Base-by-base conservation (phyloP, 2,113 vertebrate genomes). In the Crotophaga sulcirostris region DNA sequence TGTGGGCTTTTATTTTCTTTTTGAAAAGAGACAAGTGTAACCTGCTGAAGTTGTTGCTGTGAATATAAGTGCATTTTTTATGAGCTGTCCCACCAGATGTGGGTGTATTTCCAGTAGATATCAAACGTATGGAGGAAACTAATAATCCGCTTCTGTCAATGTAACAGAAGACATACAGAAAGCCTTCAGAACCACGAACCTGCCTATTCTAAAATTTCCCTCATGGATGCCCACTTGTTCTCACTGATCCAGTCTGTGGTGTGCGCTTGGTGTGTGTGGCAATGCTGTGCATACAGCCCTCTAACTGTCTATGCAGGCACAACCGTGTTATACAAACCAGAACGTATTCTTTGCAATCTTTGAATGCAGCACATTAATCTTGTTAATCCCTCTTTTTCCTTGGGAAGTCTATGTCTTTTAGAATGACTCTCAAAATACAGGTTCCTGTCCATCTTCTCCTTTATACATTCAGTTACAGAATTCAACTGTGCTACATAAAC, bases 1-100 rank as follows among this genome's bases (percentile, higher is more conserved):
- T 54, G 11, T 31, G 1, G 0, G 3, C 29, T 47, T 64, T 45
- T n/a, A 1, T 25, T 78, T 66, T 12, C 0, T 26, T 74, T 78
- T 63, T 63, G 11, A 52, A 42, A 18, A 78, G 20, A 63, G 33
- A 14, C 13, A 74, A 74, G 6, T 63, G 33, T 16, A 83, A 40
- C 7, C 10, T 63, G 31, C 16, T 79, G 29, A 72, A 55, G 36
- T 11, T 40, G 24, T 56, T 47, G 29, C 5, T 75, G 21, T 52
- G 45, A 76, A 16, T 74, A 17, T 6, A 56, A 59, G 29, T 18
- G 9, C 4, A 2, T 18, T 4, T 44, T 84, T 87, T 55, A 51
- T 18, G 21, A 64, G 3, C 44, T 38, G 11, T 4, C 13, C 15
- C 8, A 3, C 11, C 13, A 75, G 42, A 14, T 19, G 11, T 21